phyloP scores from a whole-genome alignment of 2,797 vertebrate genomes.

The Gobio occitaniae region DNA sequence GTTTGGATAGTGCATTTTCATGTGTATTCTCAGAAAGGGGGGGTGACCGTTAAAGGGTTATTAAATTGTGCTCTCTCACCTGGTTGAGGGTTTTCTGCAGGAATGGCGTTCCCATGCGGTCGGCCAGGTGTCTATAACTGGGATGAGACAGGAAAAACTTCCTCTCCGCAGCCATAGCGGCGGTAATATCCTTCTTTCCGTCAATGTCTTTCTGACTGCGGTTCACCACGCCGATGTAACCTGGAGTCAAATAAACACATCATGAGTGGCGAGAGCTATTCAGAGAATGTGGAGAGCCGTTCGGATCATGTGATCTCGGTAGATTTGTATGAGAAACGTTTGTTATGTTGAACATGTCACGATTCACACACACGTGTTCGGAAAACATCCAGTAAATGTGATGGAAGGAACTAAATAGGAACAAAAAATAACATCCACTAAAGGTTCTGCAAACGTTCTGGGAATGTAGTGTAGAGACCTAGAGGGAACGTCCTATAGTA shows the following conservation, averaged over 20 bases:
- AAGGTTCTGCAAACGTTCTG: too few species aligned
- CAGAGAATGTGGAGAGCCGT: background rate
- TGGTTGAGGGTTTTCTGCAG: constrained; percentile 97
- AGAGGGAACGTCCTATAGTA: too few species aligned
- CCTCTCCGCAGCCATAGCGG: constrained; percentile 91
- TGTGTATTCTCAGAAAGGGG: too few species aligned
- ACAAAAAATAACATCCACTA: too few species aligned
- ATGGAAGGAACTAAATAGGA: too few species aligned
- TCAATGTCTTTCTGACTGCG: constrained; percentile 99
- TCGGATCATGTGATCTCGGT: background rate
- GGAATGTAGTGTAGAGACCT: too few species aligned
- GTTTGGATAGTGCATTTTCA: too few species aligned
- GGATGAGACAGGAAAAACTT: constrained; percentile 98
- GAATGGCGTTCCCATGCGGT: constrained; percentile 97
- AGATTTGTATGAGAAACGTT: background rate
- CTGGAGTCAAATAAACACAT: constrained; percentile 67
- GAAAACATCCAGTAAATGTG: too few species aligned
- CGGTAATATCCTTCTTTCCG: constrained; percentile 94
- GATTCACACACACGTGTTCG: too few species aligned
- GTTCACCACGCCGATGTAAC: constrained; percentile 98
- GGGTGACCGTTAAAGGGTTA: too few species aligned
- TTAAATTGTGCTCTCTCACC: constrained; percentile 72
- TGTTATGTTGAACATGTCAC: too few species aligned
- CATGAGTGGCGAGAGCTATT: too few species aligned
- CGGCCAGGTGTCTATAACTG: constrained; percentile 93